Conservation (phyloP, 2,797 vertebrate species). For the Nothura maculosa region DNA sequence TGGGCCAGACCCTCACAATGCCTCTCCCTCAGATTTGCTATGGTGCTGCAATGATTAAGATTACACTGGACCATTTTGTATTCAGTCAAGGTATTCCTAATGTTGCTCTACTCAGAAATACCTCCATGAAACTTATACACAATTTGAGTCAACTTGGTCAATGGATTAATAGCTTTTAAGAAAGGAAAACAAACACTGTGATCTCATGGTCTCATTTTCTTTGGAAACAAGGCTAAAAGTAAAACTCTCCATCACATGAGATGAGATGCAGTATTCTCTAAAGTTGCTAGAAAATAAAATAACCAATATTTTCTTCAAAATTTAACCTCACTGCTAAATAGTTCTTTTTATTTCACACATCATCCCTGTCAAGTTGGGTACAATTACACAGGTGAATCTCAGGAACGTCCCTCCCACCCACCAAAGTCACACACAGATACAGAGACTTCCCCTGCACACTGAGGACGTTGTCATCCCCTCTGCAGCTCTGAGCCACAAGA, state of each 20-base stretch:
- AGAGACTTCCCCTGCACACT: neutral
- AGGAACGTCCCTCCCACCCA: neutral
- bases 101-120: neutral
- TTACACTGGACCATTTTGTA: neutral
- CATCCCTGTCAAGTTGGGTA: constrained; percentile 8
- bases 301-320: neutral
- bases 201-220: neutral
- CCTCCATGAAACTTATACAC: neutral
- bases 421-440: neutral
- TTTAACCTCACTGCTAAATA: neutral
- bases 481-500: neutral
- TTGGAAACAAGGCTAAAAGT: neutral
- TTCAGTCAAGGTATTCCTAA: neutral
- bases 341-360: neutral
- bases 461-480: neutral
- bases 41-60: neutral
- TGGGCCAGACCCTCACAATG: neutral
- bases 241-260: neutral
- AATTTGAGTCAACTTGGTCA: neutral
- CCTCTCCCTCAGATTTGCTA: neutral
- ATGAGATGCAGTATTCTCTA: no score
- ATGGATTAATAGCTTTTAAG: neutral
- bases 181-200: neutral
- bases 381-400: neutral
- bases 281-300: constrained; percentile 16